Evolutionary conservation across 2,797 vertebrate species (phyloP).

Genomic region (Pangasius sanitwongsei): DNA sequence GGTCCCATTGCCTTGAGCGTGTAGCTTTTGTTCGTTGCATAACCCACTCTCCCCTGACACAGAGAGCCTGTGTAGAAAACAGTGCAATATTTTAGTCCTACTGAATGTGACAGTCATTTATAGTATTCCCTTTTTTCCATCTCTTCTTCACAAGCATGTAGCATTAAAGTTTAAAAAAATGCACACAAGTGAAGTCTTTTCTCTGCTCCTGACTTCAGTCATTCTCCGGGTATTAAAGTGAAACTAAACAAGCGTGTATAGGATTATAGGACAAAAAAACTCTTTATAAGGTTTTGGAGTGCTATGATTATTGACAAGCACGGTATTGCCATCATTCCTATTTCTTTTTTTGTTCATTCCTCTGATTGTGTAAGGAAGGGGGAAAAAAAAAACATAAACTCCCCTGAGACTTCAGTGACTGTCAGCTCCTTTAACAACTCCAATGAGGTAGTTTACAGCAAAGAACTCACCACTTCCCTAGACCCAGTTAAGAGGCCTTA

Average conservation of each 20-base stretch:
- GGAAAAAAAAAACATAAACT: slow-evolving; percentile 65
- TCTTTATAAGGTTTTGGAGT: slow-evolving; percentile 81
- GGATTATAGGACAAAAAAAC: background rate
- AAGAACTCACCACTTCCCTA: slow-evolving; percentile 77
- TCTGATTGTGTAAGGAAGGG: slow-evolving; percentile 68
- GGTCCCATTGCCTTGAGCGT: slow-evolving; percentile 60
- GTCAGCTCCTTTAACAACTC: slow-evolving; percentile 80
- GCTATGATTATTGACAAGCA: slow-evolving; percentile 81
- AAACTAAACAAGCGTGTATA: background rate
- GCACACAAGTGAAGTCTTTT: background rate
- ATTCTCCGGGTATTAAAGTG: background rate
- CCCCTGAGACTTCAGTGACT: slow-evolving; percentile 79
- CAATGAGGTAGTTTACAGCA: slow-evolving; percentile 78
- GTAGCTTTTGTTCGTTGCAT: slow-evolving; percentile 49
- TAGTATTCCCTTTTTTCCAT: background rate
- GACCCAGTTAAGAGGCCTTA: slow-evolving; percentile 84
- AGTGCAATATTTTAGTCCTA: slow-evolving; percentile 3
- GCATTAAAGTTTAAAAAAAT: slow-evolving; percentile 30
- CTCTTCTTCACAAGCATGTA: background rate
- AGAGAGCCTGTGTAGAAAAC: slow-evolving; percentile 28
- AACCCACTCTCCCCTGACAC: slow-evolving; percentile 48
- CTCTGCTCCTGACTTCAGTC: background rate
- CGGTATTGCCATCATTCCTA: slow-evolving; percentile 77
- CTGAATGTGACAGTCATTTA: slow-evolving; percentile 4
- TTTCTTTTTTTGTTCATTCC: slow-evolving; percentile 50